Conservation (phyloP, 2,113 vertebrate species). For the Pipra filicauda region DNA sequence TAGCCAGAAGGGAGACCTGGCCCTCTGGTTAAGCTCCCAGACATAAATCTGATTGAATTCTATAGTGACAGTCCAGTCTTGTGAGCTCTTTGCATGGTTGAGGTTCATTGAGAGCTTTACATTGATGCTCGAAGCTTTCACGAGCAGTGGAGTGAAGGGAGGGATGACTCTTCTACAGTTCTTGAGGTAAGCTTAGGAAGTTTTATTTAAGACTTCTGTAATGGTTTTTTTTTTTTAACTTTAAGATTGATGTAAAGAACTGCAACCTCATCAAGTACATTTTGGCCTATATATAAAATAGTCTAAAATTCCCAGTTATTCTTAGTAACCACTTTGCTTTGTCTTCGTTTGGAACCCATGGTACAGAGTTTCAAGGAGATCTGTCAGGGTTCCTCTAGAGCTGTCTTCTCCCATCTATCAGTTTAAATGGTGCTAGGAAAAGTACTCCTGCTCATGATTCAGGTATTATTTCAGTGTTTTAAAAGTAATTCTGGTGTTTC, state of each 20-base stretch:
- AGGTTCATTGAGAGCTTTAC: not conserved
- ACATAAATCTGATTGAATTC: not conserved
- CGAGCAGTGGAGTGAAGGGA: not conserved
- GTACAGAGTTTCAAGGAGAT: not conserved
- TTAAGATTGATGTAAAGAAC: not conserved
- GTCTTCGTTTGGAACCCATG: not conserved
- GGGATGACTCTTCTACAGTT: not conserved
- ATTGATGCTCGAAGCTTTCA: not conserved
- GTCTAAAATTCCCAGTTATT: not conserved
- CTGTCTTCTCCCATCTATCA: not conserved
- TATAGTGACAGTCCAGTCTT: not conserved
- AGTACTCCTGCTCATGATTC: not conserved
- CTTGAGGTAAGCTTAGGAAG: not conserved
- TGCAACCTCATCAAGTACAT: not conserved
- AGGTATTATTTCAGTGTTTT: not conserved
- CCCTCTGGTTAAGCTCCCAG: not conserved
- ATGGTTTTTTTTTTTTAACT: not conserved
- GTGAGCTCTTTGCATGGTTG: not conserved
- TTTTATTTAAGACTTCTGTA: not conserved
- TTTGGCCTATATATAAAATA: not conserved
- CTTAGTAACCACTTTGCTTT: not conserved
- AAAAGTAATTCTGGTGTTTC: not conserved
- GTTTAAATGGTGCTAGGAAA: not conserved
- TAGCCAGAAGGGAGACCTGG: not conserved
- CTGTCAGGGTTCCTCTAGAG: not conserved